Percentiles rank a stretch among this genome's conserved stretches.
Evolutionary conservation across 2,797 vertebrate species (phyloP).

Genomic region (Emydoidea blandingii): DNA sequence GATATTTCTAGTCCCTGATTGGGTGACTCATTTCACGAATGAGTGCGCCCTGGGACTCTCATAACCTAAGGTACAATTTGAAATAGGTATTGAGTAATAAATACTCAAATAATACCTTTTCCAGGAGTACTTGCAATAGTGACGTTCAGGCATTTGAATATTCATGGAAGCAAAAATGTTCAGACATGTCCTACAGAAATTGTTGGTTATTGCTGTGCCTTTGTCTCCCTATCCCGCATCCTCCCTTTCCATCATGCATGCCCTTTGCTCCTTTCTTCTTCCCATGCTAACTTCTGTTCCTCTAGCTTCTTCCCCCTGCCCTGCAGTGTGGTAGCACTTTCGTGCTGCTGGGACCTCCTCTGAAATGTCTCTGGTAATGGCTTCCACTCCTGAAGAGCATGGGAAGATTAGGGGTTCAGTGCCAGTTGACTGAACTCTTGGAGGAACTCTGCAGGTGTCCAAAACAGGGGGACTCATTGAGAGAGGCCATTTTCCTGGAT

Average conservation of each 20-base stretch:
- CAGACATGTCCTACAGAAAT: not conserved
- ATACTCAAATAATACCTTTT: not conserved
- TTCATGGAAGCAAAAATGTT: not conserved
- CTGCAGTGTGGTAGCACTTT: not conserved
- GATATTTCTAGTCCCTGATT: too few relatives aligned
- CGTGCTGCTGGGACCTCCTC: not conserved
- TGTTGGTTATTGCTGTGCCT: not conserved
- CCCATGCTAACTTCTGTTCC: not conserved
- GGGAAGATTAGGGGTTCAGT: too few relatives aligned
- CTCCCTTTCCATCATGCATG: not conserved
- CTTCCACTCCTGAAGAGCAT: too few relatives aligned
- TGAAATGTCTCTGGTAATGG: not conserved
- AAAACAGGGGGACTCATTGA: too few relatives aligned
- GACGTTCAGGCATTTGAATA: not conserved
- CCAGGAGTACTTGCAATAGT: not conserved
- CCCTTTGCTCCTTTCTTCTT: not conserved
- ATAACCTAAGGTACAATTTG: not conserved
- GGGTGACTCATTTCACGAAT: too few relatives aligned
- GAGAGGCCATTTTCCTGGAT: too few relatives aligned
- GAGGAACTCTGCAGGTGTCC: too few relatives aligned
- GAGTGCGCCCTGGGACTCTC: not conserved
- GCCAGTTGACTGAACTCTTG: too few relatives aligned
- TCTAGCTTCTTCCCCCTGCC: not conserved
- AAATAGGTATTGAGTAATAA: not conserved
- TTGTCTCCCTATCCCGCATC: not conserved